Conservation (phyloP, 53 echinoderm and acorn worm species). For the Henricia sp. region DNA sequence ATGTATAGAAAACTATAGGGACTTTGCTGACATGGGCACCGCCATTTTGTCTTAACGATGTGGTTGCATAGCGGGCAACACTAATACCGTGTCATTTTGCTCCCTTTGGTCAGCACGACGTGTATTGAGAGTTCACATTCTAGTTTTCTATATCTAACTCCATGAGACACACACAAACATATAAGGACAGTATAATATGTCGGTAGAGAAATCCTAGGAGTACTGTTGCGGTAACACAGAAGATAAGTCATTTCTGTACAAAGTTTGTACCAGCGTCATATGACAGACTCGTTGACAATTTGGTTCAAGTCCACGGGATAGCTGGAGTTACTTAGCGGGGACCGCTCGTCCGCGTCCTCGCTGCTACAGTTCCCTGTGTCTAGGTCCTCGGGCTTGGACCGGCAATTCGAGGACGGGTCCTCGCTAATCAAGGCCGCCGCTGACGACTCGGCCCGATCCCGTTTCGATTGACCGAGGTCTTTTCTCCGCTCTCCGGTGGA, state of each 20-base stretch:
- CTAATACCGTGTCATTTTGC: too few relatives aligned
- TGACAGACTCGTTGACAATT: constrained; percentile 89
- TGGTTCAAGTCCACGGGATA: constrained; percentile 60
- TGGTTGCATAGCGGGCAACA: too few relatives aligned
- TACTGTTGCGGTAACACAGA: not conserved
- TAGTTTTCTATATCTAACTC: too few relatives aligned
- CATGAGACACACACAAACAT: not conserved
- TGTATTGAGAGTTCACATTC: too few relatives aligned
- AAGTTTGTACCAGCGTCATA: constrained; percentile 57
- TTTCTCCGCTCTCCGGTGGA: constrained; percentile 66
- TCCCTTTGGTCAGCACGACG: too few relatives aligned
- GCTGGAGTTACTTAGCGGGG: constrained; percentile 54
- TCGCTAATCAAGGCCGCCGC: not conserved
- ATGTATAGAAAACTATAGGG: too few relatives aligned
- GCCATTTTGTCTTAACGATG: too few relatives aligned
- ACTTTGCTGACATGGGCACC: too few relatives aligned
- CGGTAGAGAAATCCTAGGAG: constrained; percentile 3
- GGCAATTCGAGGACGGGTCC: constrained; percentile 12
- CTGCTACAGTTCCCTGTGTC: constrained; percentile 23
- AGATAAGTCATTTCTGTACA: not conserved
- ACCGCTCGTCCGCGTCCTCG: constrained; percentile 54
- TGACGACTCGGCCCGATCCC: constrained; percentile 31
- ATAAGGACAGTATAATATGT: not conserved
- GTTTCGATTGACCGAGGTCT: constrained; percentile 33
- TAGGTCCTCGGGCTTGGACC: constrained; percentile 35